A percentile compares a stretch with the other conserved stretches of the same genome.
These are phyloP conservation scores for Channa striata DNA, from an alignment of 2,797 vertebrate species.

Conservation along the genomic window DNA sequence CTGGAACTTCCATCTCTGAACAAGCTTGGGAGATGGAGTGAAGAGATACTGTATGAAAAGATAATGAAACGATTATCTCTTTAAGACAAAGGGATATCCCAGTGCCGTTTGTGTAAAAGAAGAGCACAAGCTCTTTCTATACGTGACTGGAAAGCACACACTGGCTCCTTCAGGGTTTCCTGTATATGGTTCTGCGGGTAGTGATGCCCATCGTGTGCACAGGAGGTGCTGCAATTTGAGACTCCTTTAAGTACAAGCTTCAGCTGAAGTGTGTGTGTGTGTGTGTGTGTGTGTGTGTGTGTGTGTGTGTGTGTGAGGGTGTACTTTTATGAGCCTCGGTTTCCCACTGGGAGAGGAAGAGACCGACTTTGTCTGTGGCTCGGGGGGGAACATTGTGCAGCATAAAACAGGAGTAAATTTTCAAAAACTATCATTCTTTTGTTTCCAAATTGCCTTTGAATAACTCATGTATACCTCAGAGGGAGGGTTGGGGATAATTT, in stretches of 20 bases:
- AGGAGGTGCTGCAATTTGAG: conserved; percentile 52
- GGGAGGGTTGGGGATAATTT: conserved; percentile 26
- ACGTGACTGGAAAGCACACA: conserved; percentile 3
- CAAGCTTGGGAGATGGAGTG: conserved; percentile 1
- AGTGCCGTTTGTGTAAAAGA: conserved; percentile 41
- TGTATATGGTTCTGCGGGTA: conserved; percentile 21
- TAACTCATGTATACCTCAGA: conserved; percentile 48
- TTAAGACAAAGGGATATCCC: conserved; percentile 15
- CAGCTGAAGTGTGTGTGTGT: conserved; percentile 32
- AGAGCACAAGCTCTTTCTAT: conserved; percentile 10
- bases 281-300: too few species aligned
- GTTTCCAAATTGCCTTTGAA: conserved; percentile 62
- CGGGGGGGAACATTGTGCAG: conserved; percentile 50
- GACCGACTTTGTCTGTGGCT: conserved; percentile 59
- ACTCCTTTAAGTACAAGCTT: conserved; percentile 63
- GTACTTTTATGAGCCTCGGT: conserved; percentile 50
- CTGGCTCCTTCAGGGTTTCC: conserved; percentile 46
- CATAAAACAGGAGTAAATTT: conserved; percentile 51
- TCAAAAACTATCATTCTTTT: conserved; percentile 56
- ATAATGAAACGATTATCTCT: background rate
- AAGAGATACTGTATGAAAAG: background rate
- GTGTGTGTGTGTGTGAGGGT: conserved; percentile 11
- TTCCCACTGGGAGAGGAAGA: conserved; percentile 53
- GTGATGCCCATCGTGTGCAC: conserved; percentile 31
- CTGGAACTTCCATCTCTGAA: conserved; percentile 3